Evolutionary conservation across 2,888 invertebrate genomes (phyloP).

Genomic region (Isotomurus palustris): DNA sequence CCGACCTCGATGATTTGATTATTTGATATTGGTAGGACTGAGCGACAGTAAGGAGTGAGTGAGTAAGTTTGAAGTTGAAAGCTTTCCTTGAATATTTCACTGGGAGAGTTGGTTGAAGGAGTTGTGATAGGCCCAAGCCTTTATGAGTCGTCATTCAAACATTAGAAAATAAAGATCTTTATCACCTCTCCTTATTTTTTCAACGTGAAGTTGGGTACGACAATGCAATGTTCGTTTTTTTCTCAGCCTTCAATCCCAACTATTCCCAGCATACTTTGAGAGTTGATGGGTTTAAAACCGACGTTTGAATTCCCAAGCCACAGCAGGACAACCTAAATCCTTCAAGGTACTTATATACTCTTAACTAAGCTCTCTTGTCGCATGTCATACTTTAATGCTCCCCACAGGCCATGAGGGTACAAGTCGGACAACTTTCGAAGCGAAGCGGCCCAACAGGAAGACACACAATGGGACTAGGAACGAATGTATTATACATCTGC

Average conservation of each 20-base stretch:
- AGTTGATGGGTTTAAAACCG: background rate
- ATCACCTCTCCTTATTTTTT: background rate
- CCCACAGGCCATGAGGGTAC: background rate
- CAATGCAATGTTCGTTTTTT: background rate
- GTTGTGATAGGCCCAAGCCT: background rate
- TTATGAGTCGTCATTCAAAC: background rate
- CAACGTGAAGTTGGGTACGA: background rate
- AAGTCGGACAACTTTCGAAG: too few species aligned
- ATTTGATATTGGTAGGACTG: too few species aligned
- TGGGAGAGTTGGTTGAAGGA: too few species aligned
- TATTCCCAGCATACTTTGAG: background rate
- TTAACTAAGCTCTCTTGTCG: conserved; percentile 11
- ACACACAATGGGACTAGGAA: conserved; percentile 4
- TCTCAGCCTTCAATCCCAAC: background rate
- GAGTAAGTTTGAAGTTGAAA: too few species aligned
- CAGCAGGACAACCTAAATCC: too few species aligned
- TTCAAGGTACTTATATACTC: too few species aligned
- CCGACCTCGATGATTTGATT: too few species aligned
- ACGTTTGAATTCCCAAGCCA: too few species aligned
- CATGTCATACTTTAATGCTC: conserved; percentile 11
- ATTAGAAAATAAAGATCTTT: background rate
- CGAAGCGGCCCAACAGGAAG: too few species aligned
- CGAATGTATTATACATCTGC: too few species aligned
- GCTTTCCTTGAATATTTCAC: too few species aligned
- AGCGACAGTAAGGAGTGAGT: too few species aligned